Conservation (phyloP, 64 coral and sea anemone genomes). For the Stichodactyla mertensii region DNA sequence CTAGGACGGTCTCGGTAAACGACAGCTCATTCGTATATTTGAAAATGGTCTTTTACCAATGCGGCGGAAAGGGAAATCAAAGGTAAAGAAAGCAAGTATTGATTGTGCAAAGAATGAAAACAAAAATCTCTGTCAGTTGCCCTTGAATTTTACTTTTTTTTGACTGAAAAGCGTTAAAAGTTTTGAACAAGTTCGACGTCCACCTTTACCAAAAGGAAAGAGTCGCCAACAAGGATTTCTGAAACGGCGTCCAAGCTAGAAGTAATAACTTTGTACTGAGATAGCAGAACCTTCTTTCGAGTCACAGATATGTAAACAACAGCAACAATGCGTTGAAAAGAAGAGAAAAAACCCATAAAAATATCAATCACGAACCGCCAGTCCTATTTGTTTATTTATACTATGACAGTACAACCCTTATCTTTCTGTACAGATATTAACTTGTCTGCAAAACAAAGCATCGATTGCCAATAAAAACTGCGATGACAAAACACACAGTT, state of each 20-base stretch:
- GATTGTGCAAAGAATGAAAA: conserved; percentile 14
- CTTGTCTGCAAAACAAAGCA: conserved; percentile 87
- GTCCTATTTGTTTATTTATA: conserved; percentile 94
- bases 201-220: background rate
- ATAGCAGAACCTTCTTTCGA: conserved; percentile 54
- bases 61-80: conserved; percentile 36
- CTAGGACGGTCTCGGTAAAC: conserved; percentile 40
- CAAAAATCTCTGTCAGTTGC: too few relatives aligned
- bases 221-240: background rate
- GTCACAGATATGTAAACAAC: conserved; percentile 83
- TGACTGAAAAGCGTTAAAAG: background rate
- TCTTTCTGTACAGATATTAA: conserved; percentile 76
- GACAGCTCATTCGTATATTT: conserved; percentile 73
- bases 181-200: background rate
- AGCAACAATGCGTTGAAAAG: conserved; percentile 87
- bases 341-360: conserved; percentile 93
- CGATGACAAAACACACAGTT: conserved; percentile 94
- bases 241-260: background rate
- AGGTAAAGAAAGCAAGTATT: conserved; percentile 25
- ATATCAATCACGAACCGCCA: conserved; percentile 89
- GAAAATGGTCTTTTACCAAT: conserved; percentile 58
- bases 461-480: conserved; percentile 88
- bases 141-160: background rate
- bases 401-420: conserved; percentile 73
- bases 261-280: conserved; percentile 52